Evolutionary conservation across 1,140 invertebrate species (phyloP), one percentile per base, ranked within the genome.

Genomic region (Chlorops oryzae): DNA sequence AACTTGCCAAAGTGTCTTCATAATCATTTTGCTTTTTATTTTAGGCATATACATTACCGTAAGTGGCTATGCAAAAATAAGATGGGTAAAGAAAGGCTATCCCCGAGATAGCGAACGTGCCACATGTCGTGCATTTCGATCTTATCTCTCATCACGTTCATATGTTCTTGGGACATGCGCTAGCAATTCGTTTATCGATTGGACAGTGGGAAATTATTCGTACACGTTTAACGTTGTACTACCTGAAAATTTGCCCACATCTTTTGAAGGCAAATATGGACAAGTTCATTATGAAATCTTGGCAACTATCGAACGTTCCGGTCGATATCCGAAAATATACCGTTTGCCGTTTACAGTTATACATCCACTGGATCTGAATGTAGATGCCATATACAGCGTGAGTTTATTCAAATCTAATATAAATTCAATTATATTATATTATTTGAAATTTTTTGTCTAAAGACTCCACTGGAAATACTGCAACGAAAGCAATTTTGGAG

Each of bases 331-430:
- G 68, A 80, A 86, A 59, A 81, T 84, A 58, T 77, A 78, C 39
- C 86, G 86, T 73, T 78, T 76, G 61, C 79, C 81, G 21, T 87
- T 90, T 64, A 87, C 83, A 24, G 82, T 90, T 34, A 77, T 87
- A 39, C 79, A 81, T 54, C 79, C 83, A n/a, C 77, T 86, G 46
- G 85, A 89, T 74, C 78, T 89, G 32, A 89, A 88, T 73, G 72
- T 75, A 54, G 78, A 81, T 61, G 58, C 65, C 23, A 65, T 65
- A 15, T 70, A 70, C 45, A 63, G 62, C 49, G 67, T 70, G 7
- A 54, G 64, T 47, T 5, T 13, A 4, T 25, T 2, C 12, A 2
- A n/a, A 9, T 15, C 2, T 38, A 37, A 15, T 10, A 25, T 20
- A 15, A 23, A 10, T 10, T 17, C 17, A 2, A 25, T 21, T 18